Conservation (phyloP, 2,888 invertebrate species). For the Atrina japonica region DNA sequence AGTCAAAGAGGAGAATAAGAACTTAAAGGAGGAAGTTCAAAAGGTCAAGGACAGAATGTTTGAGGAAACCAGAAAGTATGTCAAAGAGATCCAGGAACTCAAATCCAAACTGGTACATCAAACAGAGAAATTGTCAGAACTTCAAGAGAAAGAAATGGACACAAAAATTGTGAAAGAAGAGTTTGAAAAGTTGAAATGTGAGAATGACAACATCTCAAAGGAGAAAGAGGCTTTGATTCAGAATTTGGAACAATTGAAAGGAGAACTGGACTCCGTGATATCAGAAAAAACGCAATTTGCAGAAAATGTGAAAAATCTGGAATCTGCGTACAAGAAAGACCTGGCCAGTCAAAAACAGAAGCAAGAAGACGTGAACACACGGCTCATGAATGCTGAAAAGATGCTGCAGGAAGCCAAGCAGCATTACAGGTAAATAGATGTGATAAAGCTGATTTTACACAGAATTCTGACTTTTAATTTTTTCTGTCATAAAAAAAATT, state of each 20-base stretch:
- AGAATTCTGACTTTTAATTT: no score
- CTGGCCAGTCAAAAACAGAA: constrained; percentile 54
- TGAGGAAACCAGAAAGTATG: constrained; percentile 40
- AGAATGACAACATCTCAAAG: constrained; percentile 31
- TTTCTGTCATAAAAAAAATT: no score
- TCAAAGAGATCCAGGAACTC: constrained; percentile 45
- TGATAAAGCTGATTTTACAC: no score
- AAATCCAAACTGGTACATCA: constrained; percentile 40
- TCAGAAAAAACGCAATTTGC: constrained; percentile 46
- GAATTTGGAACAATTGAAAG: constrained; percentile 24
- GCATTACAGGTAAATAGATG: constrained; percentile 53
- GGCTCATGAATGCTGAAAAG: constrained; percentile 54
- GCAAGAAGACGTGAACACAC: constrained; percentile 50
- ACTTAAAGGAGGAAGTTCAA: constrained; percentile 37
- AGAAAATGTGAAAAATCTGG: constrained; percentile 51
- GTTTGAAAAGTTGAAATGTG: constrained; percentile 36
- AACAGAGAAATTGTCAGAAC: constrained; percentile 38
- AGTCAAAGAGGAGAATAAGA: constrained; percentile 39
- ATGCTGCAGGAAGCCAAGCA: constrained; percentile 57
- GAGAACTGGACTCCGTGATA: constrained; percentile 41
- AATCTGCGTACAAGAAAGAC: constrained; percentile 59
- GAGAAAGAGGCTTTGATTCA: constrained; percentile 36
- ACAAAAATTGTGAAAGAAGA: constrained; percentile 51
- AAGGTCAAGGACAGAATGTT: constrained; percentile 33
- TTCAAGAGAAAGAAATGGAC: constrained; percentile 48